Evolutionary conservation across 2,113 vertebrate species (phyloP), one percentile per base, ranked within the genome.

Genomic region (Chionodraco myersi): DNA sequence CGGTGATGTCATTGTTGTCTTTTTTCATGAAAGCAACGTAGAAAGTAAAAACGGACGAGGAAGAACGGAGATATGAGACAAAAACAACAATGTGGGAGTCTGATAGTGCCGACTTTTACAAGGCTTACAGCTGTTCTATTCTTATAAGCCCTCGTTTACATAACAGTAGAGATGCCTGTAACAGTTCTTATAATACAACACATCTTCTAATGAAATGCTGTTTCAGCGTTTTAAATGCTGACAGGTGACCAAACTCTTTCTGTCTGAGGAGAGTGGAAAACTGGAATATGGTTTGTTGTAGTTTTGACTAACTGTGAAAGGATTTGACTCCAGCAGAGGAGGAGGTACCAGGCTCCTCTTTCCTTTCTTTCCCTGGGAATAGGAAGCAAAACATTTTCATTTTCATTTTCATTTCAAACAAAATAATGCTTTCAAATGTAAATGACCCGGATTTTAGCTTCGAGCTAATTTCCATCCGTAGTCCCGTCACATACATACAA

Each of bases 341-440:
- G n/a, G 61, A 63, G 47, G 48, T 65, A 77, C 63, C 62, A 16
- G 41, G 9, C 36, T 41, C 21, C 10, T 44, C 58, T 75, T 45
- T 53, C 59, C 53, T 72, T 73, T 67, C 44, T 72, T 62, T 91
- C 54, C 77, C 84, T 92, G 86, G 83, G 89, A 92, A 89, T 74
- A 77, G 84, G 79, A 86, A 86, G 75, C 69, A 10, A 60, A 78
- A 61, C 68, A 0, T 60, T 62, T 89, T 90, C 89, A 87, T 26
- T 26, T 21, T 21, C 21, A 21, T 21, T 26, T 26, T 26, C 26
- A 26, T 26, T 26, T 26, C 3, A 26, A 26, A 26, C 26, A 26
- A 2, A 2, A 26, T 26, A 26, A 26, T 2, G 26, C 26, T 26
- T 26, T 26, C 26, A 26, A 26, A 26, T 2, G 26, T 26, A 26